Conservation (phyloP, 2,888 invertebrate species). For the Nowickia ferox region DNA sequence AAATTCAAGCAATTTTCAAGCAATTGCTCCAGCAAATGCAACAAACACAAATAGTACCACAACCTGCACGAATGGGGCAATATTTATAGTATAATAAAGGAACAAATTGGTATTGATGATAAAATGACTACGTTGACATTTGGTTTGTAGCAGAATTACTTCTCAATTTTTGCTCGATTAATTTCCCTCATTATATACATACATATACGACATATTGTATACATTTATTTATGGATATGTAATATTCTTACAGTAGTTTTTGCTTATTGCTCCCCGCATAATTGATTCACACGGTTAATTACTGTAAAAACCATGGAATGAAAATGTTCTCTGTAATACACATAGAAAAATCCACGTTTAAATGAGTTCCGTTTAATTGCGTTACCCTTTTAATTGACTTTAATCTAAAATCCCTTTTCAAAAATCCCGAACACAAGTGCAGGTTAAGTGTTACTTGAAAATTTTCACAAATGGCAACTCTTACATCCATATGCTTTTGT, state of each 20-base stretch:
- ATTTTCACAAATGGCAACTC: too few relatives aligned
- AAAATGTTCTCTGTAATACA: too few relatives aligned
- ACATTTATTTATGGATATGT: conserved; percentile 24
- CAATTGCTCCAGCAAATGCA: conserved; percentile 48
- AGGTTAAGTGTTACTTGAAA: too few relatives aligned
- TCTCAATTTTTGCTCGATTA: conserved; percentile 4
- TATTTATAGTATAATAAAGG: conserved; percentile 76
- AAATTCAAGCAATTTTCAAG: conserved; percentile 12
- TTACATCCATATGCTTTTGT: too few relatives aligned
- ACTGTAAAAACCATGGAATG: too few relatives aligned
- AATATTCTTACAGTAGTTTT: conserved; percentile 43
- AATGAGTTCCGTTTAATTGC: too few relatives aligned
- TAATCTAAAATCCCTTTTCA: too few relatives aligned
- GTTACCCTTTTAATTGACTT: too few relatives aligned
- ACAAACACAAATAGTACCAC: conserved; percentile 22
- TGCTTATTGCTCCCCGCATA: too few relatives aligned
- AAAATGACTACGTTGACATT: conserved; percentile 35
- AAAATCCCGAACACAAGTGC: too few relatives aligned
- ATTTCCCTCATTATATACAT: conserved; percentile 29
- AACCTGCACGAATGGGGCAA: conserved; percentile 71
- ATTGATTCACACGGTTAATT: too few relatives aligned
- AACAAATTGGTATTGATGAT: neutral
- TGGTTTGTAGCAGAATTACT: conserved; percentile 26
- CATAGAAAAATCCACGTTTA: too few relatives aligned
- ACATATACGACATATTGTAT: conserved; percentile 41